A percentile compares a stretch with the other conserved stretches of the same genome.
Evolutionary conservation across 2,888 invertebrate genomes (phyloP).

Genomic region (Leptopilina myrica): DNA sequence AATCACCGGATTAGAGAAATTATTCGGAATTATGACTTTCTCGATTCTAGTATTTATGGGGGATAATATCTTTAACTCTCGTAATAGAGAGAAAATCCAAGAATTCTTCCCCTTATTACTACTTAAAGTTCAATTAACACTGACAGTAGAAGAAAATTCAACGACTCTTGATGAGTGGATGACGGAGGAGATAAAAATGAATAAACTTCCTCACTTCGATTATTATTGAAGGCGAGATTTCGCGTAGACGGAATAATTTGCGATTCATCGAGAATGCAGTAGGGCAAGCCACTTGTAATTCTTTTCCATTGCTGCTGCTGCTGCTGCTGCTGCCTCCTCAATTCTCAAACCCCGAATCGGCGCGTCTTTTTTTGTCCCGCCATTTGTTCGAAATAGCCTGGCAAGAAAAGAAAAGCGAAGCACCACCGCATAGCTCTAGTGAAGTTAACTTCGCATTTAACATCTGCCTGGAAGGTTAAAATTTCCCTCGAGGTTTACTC

Average conservation of each 20-base stretch:
- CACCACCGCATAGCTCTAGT: conserved; percentile 49
- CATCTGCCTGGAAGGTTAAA: conserved; percentile 71
- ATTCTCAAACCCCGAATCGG: conserved; percentile 53
- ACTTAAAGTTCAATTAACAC: no score
- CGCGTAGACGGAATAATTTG: conserved; percentile 68
- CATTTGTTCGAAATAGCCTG: conserved; percentile 69
- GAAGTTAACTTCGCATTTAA: conserved; percentile 73
- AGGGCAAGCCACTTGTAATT: conserved; percentile 74
- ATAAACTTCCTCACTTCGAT: neutral
- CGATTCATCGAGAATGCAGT: conserved; percentile 74
- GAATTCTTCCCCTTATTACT: no score
- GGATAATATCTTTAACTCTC: no score
- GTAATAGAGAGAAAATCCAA: no score
- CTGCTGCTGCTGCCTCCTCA: conserved; percentile 51
- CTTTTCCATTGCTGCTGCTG: conserved; percentile 66
- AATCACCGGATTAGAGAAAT: neutral
- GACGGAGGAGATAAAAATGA: neutral
- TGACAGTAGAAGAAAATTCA: neutral
- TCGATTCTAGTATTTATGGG: no score
- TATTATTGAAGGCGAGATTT: conserved; percentile 54
- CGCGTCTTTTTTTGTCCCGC: conserved; percentile 64
- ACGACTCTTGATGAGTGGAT: neutral
- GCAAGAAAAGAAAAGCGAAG: conserved; percentile 55
- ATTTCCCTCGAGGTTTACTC: conserved; percentile 71
- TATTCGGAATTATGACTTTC: neutral